Evolutionary conservation across 2,113 vertebrate genomes (phyloP).

Genomic region (Terrapene triunguis): DNA sequence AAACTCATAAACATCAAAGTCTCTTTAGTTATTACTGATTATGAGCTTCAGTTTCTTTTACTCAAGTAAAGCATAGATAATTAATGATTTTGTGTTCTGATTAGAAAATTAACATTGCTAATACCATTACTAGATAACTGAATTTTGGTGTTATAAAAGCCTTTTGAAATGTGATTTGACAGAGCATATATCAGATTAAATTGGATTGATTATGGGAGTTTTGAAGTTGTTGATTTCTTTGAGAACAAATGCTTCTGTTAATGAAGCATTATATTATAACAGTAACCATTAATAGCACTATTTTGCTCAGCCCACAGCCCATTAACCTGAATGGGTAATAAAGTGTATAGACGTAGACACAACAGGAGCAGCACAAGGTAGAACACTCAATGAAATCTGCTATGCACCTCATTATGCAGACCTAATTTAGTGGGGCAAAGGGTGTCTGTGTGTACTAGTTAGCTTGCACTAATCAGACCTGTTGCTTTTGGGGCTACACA

Average conservation of each 20-base stretch:
- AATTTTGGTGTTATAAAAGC: slow-evolving; percentile 61
- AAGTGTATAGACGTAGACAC: accelerated
- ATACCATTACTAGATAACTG: slow-evolving; percentile 67
- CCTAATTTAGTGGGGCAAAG: not conserved
- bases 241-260: slow-evolving; percentile 49
- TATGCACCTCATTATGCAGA: not conserved
- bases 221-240: slow-evolving; percentile 73
- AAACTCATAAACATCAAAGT: slow-evolving; percentile 62
- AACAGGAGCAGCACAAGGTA: not conserved
- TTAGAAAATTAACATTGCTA: slow-evolving; percentile 76
- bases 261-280: slow-evolving; percentile 65
- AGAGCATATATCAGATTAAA: slow-evolving; percentile 71
- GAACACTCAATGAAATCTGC: not conserved
- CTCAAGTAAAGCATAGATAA: slow-evolving; percentile 68
- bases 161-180: slow-evolving; percentile 74
- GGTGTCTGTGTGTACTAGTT: not conserved
- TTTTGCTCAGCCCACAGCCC: slow-evolving; percentile 45
- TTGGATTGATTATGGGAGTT: slow-evolving; percentile 66
- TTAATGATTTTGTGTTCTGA: slow-evolving; percentile 72
- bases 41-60: slow-evolving; percentile 52
- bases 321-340: slow-evolving; percentile 28
- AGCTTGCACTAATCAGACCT: not conserved
- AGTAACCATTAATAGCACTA: slow-evolving; percentile 48
- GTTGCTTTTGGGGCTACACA: not conserved
- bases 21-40: slow-evolving; percentile 47